Evolutionary conservation across 2,888 invertebrate genomes (phyloP).

Genomic region (Lomographa bimaculata): DNA sequence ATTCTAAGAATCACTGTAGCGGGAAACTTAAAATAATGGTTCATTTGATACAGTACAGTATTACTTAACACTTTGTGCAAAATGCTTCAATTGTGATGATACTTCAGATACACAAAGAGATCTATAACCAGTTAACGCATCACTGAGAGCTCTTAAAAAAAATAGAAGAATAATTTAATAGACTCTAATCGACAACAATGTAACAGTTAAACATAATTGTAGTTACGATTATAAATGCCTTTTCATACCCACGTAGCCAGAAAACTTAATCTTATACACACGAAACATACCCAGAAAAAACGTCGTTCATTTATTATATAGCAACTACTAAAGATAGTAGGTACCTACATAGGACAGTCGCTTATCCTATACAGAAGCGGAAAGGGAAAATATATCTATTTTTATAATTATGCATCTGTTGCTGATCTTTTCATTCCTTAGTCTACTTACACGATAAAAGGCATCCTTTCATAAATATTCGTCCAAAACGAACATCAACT

Average conservation of each 20-base stretch:
- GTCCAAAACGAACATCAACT: conserved; percentile 52
- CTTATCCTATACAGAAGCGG: conserved; percentile 57
- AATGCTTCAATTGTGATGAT: conserved; percentile 36
- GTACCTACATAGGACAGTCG: conserved; percentile 56
- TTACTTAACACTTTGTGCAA: conserved; percentile 35
- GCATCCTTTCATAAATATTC: conserved; percentile 75
- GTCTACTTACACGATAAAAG: conserved; percentile 78
- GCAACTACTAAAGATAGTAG: conserved; percentile 53
- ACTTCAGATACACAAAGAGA: conserved; percentile 36
- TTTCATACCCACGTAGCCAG: conserved; percentile 59
- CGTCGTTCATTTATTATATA: conserved; percentile 49
- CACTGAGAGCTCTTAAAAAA: conserved; percentile 52
- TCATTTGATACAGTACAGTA: conserved; percentile 26
- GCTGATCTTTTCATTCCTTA: conserved; percentile 58
- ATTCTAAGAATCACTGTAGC: conserved; percentile 38
- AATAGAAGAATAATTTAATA: conserved; percentile 77
- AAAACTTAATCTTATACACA: conserved; percentile 56
- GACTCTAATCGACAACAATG: conserved; percentile 76
- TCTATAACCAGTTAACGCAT: conserved; percentile 41
- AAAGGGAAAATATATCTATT: conserved; percentile 55
- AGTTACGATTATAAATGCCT: conserved; percentile 71
- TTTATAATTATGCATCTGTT: conserved; percentile 66
- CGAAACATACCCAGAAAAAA: conserved; percentile 44
- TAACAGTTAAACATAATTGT: conserved; percentile 73
- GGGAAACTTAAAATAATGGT: conserved; percentile 34